Conservation (phyloP, 2,113 vertebrate genomes). For the Collichthys lucidus region DNA sequence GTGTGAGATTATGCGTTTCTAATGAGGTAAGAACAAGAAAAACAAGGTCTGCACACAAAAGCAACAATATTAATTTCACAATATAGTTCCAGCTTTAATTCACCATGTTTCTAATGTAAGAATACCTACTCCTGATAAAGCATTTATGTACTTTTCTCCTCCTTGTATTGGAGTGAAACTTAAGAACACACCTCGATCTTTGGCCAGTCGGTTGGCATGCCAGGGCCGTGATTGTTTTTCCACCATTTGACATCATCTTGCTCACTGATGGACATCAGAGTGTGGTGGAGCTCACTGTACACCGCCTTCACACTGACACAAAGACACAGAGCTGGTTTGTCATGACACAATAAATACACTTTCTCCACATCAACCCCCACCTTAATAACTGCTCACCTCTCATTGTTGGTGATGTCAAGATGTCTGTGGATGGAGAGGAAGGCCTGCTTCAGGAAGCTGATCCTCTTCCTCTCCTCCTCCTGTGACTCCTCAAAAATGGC, state of each 20-base stretch:
- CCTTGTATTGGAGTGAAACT: background rate
- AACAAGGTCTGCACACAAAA: background rate
- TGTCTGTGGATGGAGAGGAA: constrained; percentile 88
- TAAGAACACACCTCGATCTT: constrained; percentile 81
- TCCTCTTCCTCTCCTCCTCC: constrained; percentile 87
- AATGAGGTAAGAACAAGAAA: background rate
- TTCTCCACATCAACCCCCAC: background rate
- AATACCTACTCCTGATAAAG: too few species aligned
- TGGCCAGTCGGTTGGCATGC: constrained; percentile 89
- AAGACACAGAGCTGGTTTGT: background rate
- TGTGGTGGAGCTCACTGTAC: constrained; percentile 86
- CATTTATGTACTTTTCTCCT: background rate
- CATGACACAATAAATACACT: background rate
- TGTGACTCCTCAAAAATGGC: constrained; percentile 89
- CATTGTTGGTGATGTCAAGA: constrained; percentile 87
- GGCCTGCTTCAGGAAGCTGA: constrained; percentile 86
- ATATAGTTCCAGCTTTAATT: background rate
- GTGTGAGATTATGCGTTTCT: background rate
- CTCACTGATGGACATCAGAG: constrained; percentile 84
- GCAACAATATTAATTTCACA: background rate
- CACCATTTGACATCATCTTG: constrained; percentile 89
- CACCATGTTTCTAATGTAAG: background rate
- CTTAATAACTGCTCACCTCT: constrained; percentile 73
- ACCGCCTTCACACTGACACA: constrained; percentile 83
- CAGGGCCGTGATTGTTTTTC: constrained; percentile 86